A percentile compares a stretch with the other conserved stretches of the same genome.
Conservation (phyloP, 2,888 invertebrate genomes). For the Xestia rhomboidea region DNA sequence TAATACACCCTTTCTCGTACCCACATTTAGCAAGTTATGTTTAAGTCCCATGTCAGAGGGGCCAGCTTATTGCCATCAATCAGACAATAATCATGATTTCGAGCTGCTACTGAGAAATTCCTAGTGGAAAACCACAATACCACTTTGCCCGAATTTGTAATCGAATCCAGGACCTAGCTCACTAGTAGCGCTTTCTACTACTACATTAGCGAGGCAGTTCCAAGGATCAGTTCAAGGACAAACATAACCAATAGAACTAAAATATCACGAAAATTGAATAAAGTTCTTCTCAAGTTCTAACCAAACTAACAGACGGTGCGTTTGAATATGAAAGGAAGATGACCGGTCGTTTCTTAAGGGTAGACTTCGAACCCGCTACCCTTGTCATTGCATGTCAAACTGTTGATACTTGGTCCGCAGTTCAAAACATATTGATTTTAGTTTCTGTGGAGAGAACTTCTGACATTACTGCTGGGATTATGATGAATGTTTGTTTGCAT, state of each 20-base stretch:
- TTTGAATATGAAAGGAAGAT: slow-evolving; percentile 4
- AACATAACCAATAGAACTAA: neutral
- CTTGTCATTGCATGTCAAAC: slow-evolving; percentile 47
- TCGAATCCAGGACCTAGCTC: neutral
- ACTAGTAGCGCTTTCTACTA: neutral
- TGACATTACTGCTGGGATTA: slow-evolving; percentile 27
- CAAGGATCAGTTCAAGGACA: neutral
- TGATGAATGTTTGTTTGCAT: slow-evolving; percentile 42
- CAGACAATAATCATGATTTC: neutral
- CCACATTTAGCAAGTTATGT: neutral
- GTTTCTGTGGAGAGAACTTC: slow-evolving; percentile 18
- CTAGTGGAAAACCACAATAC: too few species aligned
- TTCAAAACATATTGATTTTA: slow-evolving; percentile 49
- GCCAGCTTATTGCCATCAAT: neutral
- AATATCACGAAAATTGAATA: neutral
- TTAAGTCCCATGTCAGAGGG: neutral
- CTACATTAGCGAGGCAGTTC: neutral
- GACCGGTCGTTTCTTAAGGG: slow-evolving; percentile 2
- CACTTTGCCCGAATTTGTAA: neutral
- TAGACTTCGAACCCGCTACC: slow-evolving; percentile 24
- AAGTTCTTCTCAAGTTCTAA: neutral
- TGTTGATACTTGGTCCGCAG: slow-evolving; percentile 35
- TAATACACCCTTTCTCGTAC: neutral
- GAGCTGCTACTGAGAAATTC: neutral
- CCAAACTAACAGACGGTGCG: neutral